Percentiles rank a stretch among this genome's conserved stretches.
Conservation (phyloP, 2,113 vertebrate genomes). For the Sceloporus undulatus region DNA sequence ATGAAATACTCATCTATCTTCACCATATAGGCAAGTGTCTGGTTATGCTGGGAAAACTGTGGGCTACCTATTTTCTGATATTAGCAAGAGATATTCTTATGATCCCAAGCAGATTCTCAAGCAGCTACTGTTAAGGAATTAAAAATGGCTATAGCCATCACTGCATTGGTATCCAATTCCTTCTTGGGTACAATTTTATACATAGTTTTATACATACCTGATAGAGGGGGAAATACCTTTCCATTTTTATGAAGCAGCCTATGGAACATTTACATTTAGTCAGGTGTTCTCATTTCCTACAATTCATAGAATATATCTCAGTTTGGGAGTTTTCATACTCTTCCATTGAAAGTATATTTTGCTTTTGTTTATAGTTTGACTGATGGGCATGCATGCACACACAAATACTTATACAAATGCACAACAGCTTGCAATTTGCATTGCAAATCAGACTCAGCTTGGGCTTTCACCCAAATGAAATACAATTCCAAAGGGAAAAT, state of each 20-base stretch:
- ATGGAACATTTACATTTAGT: slow-evolving; percentile 12
- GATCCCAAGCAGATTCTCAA: not conserved
- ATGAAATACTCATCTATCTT: no score
- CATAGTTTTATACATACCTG: not conserved
- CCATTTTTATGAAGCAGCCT: not conserved
- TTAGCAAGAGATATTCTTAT: not conserved
- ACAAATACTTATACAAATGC: not conserved
- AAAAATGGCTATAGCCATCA: not conserved
- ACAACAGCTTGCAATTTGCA: not conserved
- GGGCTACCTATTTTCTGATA: not conserved
- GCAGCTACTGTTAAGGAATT: not conserved
- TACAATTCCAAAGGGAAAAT: slow-evolving; percentile 21
- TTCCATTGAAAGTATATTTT: not conserved
- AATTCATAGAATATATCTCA: slow-evolving; percentile 17
- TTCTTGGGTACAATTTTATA: not conserved
- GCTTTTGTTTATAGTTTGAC: rapidly evolving
- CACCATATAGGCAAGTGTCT: no score
- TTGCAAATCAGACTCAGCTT: not conserved
- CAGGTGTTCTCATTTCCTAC: not conserved
- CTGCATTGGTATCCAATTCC: not conserved
- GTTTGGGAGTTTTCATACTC: not conserved
- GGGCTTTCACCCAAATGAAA: slow-evolving; percentile 20
- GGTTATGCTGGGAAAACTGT: not conserved
- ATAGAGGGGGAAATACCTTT: not conserved
- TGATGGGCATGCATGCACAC: not conserved